Percentiles rank a stretch among this genome's conserved stretches.
Evolutionary conservation across 1,140 invertebrate species (phyloP).

Genomic region (Drosophila micromelanica): DNA sequence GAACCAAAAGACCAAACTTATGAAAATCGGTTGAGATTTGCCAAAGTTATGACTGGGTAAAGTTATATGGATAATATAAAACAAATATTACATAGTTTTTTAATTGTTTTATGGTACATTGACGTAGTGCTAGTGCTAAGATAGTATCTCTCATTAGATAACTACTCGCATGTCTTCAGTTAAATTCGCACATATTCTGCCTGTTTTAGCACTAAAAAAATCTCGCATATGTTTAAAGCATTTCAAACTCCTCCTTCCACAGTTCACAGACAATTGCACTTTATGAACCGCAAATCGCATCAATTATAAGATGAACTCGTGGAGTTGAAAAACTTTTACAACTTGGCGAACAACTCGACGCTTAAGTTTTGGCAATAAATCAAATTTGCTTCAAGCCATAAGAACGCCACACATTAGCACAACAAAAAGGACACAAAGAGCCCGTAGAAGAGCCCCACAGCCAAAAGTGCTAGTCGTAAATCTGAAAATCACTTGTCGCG

Average conservation of each 20-base stretch:
- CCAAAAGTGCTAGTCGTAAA: constrained; percentile 64
- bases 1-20: too few relatives aligned
- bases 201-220: constrained; percentile 8
- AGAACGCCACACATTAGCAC: constrained; percentile 78
- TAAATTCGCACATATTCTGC: not conserved
- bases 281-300: constrained; percentile 80
- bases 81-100: too few relatives aligned
- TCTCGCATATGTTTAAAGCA: constrained; percentile 49
- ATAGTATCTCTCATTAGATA: not conserved
- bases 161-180: not conserved
- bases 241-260: constrained; percentile 4
- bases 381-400: constrained; percentile 79
- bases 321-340: constrained; percentile 52
- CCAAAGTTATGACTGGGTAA: too few relatives aligned
- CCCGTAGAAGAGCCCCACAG: too few relatives aligned
- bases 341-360: constrained; percentile 59
- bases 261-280: constrained; percentile 76
- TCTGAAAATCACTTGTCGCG: constrained; percentile 84
- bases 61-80: too few relatives aligned
- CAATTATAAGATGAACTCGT: constrained; percentile 79
- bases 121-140: too few relatives aligned
- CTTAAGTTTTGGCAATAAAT: constrained; percentile 76
- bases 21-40: too few relatives aligned
- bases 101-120: too few relatives aligned
- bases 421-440: constrained; percentile 63